Evolutionary conservation across 2,888 invertebrate genomes (phyloP), one percentile per base, ranked within the genome.

Genomic region (Chrysolina haemoptera): DNA sequence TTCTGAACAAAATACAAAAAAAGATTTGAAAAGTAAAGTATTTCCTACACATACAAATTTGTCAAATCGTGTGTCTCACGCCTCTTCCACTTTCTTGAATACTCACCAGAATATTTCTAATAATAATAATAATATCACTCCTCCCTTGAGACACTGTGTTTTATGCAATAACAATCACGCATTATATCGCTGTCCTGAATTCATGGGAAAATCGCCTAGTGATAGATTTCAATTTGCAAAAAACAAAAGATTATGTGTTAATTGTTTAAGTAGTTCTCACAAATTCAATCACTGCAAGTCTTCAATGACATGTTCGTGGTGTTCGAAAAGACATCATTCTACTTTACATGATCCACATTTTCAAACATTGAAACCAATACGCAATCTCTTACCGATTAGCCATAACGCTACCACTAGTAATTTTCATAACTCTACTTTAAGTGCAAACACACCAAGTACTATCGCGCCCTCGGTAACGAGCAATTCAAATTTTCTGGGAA

Each of bases 291-390:
- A 46, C 14, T 46, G 46, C n/a, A 46, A 46, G 46, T 46, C 46
- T 46, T 46, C 46, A 46, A 46, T 46, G 46, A 46, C 46, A 46
- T 46, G 46, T 46, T 46, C 46, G 12, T 46, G 46, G 46, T 46
- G 46, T 46, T 46, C 14, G 46, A 6, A 46, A 46, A 46, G 14
- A 46, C 46, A 14, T 46, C 46, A 46, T 14, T 46, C 46, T 46
- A 14, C 46, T 46, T 14, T 46, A n/a, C 46, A 46, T 8, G n/a
- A 46, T 46, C 46, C 46, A 6, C 46, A 46, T 46, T 46, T 46
- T 46, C 46, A 43, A 14, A 12, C 43, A 46, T 14, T 46, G 46
- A 46, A 46, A 12, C 46, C 46, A 14, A 46, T n/a, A 46, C 14
- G 3, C n/a, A 12, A 14, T 4, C 46, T 46, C n/a, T 46, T 46